Conservation (phyloP, 2,113 vertebrate genomes). For the Ictidomys tridecemlineatus region DNA sequence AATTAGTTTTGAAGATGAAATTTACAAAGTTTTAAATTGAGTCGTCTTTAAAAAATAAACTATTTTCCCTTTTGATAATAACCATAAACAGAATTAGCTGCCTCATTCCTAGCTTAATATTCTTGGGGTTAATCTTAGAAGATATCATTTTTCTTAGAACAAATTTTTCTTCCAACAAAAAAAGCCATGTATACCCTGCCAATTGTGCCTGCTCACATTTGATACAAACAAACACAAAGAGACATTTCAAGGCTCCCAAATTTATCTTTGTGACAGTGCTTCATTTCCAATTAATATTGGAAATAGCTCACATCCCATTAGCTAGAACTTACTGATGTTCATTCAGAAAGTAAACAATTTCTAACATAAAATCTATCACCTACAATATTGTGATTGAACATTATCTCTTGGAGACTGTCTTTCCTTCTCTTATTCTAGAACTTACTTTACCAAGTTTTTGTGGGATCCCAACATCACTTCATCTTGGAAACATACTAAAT, state of each 20-base stretch:
- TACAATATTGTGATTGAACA: background rate
- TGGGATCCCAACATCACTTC: background rate
- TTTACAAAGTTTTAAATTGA: background rate
- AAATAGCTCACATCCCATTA: background rate
- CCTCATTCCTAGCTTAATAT: background rate
- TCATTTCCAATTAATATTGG: background rate
- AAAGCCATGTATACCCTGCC: background rate
- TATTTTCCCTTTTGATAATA: background rate
- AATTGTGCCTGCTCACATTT: background rate
- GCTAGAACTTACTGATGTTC: background rate
- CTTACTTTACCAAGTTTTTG: background rate
- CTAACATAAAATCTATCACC: background rate
- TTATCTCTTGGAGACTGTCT: background rate
- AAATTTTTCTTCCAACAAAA: background rate
- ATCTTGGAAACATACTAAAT: background rate
- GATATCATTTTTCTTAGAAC: background rate
- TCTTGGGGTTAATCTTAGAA: background rate
- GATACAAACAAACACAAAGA: background rate
- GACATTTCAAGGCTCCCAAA: background rate
- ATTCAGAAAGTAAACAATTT: background rate
- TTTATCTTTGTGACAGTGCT: background rate
- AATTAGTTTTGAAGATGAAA: background rate
- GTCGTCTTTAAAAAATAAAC: background rate
- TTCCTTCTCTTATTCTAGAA: background rate
- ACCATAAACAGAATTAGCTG: conserved; percentile 21